phyloP scores from a whole-genome alignment of 37 sponge, comb jelly and placozoan species.

The Mnemiopsis leidyi region DNA sequence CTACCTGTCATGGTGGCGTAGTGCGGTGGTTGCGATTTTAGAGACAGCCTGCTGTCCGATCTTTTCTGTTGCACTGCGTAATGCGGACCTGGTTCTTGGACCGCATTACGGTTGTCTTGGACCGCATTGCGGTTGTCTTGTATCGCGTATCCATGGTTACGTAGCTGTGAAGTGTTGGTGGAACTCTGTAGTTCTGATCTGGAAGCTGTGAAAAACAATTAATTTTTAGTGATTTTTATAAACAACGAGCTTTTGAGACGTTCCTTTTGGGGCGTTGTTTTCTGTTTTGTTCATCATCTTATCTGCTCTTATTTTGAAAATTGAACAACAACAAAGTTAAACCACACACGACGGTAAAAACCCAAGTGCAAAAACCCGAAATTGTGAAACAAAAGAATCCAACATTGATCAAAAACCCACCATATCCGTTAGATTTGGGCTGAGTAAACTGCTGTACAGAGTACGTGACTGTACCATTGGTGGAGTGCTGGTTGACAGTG shows the following conservation, averaged over 20 bases:
- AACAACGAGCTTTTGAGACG: too few species aligned
- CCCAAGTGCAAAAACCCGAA: too few species aligned
- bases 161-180: not conserved
- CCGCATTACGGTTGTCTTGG: not conserved
- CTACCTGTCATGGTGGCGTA: constrained; percentile 57
- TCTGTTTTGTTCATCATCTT: too few species aligned
- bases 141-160: not conserved
- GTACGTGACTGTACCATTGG: not conserved
- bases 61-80: not conserved
- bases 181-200: not conserved
- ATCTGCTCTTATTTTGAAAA: too few species aligned
- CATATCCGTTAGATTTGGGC: not conserved
- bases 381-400: too few species aligned
- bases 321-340: too few species aligned
- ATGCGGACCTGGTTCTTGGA: too few species aligned
- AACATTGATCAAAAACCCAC: not conserved
- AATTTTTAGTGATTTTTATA: too few species aligned
- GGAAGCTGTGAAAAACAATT: too few species aligned
- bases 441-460: not conserved
- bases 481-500: not conserved
- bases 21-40: not conserved
- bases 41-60: not conserved
- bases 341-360: too few species aligned
- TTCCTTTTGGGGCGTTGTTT: too few species aligned
- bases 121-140: not conserved